Conservation (phyloP, 2,113 vertebrate species). For the Poeciliopsis turrubarensis region DNA sequence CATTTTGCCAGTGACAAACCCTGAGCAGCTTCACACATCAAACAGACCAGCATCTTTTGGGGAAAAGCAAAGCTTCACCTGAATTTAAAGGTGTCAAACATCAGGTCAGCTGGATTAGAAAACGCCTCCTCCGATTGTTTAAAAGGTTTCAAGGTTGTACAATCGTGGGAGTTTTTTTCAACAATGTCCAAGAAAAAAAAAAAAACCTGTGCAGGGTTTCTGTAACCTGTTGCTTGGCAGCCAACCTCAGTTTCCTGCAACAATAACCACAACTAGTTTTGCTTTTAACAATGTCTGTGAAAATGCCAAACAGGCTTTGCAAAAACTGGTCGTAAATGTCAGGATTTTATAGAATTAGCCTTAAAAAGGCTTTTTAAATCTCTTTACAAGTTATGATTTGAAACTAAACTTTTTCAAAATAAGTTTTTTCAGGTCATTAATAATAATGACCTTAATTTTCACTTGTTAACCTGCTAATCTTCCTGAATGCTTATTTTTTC, state of each 20-base stretch:
- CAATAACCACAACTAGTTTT: conserved; percentile 41
- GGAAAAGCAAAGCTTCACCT: conserved; percentile 5
- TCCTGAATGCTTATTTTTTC: no score
- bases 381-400: neutral
- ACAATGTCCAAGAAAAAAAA: conserved; percentile 29
- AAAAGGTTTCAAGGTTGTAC: neutral
- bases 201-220: conserved; percentile 16
- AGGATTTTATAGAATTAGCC: neutral
- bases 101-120: neutral
- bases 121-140: no score
- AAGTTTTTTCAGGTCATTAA: neutral
- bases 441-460: no score
- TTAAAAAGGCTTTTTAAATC: neutral
- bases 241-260: conserved; percentile 61
- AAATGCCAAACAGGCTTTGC: neutral
- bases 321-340: neutral
- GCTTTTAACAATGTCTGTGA: neutral
- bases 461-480: no score
- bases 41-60: neutral
- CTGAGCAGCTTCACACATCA: conserved; percentile 39
- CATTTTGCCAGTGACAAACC: neutral
- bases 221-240: conserved; percentile 50
- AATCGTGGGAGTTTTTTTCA: conserved; percentile 1
- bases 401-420: neutral
- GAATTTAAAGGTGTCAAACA: neutral